phyloP scores from a whole-genome alignment of 2,797 vertebrate genomes.

The Buceros bicornis region DNA sequence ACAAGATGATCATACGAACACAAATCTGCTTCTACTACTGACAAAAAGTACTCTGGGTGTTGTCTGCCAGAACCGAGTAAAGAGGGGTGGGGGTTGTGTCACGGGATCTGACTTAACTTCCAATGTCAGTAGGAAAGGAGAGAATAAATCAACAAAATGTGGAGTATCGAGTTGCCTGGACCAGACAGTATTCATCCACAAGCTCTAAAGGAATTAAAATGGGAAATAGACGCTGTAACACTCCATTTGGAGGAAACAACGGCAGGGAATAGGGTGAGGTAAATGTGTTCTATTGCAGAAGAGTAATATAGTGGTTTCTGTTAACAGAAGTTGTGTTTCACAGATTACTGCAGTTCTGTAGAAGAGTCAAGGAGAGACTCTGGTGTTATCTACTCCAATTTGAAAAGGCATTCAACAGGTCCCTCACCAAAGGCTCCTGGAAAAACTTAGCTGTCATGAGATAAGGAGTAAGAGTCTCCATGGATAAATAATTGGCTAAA shows the following conservation, averaged over 20 bases:
- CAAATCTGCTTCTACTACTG: slow-evolving; percentile 2
- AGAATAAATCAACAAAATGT: not conserved
- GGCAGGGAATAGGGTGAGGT: not conserved
- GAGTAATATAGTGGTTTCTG: slow-evolving; percentile 1
- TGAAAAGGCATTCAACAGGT: slow-evolving; percentile 55
- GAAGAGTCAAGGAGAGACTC: slow-evolving; percentile 10
- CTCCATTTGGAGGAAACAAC: slow-evolving; percentile 8
- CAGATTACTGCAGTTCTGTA: not conserved
- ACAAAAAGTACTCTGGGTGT: slow-evolving; percentile 21
- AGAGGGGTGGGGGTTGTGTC: not conserved
- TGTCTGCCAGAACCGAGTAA: not conserved
- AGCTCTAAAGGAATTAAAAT: not conserved
- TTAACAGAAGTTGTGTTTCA: slow-evolving; percentile 27
- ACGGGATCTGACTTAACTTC: not conserved
- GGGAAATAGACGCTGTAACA: not conserved
- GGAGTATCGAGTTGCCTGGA: not conserved
- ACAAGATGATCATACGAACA: not conserved
- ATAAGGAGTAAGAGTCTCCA: not conserved
- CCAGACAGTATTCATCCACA: not conserved
- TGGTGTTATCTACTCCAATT: slow-evolving; percentile 19
- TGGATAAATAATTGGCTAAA: slow-evolving; percentile 55
- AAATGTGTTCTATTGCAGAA: slow-evolving; percentile 7
- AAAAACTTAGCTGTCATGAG: slow-evolving; percentile 48
- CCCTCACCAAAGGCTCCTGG: not conserved
- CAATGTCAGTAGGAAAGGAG: not conserved